phyloP scores from a whole-genome alignment of 2,888 invertebrate species.

The Idaea straminata region DNA sequence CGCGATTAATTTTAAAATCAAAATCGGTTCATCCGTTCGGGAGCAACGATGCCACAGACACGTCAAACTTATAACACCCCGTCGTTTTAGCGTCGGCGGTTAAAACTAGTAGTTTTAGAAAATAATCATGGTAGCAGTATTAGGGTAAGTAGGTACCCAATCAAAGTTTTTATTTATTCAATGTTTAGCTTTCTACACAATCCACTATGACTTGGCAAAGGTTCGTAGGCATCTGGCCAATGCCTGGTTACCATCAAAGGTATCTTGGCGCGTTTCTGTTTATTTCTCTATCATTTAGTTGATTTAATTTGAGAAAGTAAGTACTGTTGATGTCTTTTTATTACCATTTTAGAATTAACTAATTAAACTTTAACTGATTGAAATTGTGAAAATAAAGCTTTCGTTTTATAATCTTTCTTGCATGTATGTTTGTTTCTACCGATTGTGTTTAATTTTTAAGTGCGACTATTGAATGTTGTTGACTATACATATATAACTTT shows the following conservation, averaged over 20 bases:
- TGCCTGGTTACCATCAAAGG: not conserved
- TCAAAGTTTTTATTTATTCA: not conserved
- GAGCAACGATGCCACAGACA: no score
- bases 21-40: no score
- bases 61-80: no score
- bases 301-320: not conserved
- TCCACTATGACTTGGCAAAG: not conserved
- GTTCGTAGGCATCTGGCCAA: not conserved
- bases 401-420: not conserved
- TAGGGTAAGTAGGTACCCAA: no score
- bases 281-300: not conserved
- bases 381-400: not conserved
- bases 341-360: not conserved
- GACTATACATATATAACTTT: no score
- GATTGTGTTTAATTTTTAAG: no score
- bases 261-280: not conserved
- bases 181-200: not conserved
- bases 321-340: not conserved
- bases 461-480: no score
- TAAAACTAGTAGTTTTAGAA: no score
- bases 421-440: no score
- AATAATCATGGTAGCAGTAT: no score
- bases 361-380: not conserved
- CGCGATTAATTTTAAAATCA: no score
- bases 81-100: no score